Conservation (phyloP, 30 jellyfish, hydroid and myxozoan genomes). For the Mastigias papua region DNA sequence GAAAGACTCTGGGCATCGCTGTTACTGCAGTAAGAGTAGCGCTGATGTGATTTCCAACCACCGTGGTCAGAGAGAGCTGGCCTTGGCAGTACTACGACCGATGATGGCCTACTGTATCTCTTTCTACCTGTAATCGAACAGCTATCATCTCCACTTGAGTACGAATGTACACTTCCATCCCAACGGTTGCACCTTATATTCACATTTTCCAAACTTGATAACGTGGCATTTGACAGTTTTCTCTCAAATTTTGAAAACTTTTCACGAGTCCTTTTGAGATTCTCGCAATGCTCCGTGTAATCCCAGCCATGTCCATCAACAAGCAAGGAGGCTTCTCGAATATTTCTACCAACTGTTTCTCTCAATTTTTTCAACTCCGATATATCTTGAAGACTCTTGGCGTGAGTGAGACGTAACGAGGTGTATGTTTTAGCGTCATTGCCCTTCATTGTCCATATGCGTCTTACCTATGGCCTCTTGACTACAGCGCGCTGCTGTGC, state of each 20-base stretch:
- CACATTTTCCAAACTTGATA: constrained; percentile 6
- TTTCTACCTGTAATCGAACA: not conserved
- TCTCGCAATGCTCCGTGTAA: constrained; percentile 34
- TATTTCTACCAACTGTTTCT: constrained; percentile 43
- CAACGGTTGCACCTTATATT: not conserved
- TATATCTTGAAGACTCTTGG: constrained; percentile 54
- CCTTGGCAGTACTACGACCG: not conserved
- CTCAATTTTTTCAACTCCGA: constrained; percentile 36
- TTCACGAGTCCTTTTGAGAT: constrained; percentile 35
- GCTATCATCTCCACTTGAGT: constrained; percentile 61
- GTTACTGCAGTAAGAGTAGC: constrained; percentile 10
- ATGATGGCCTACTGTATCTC: constrained; percentile 17
- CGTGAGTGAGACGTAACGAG: constrained; percentile 27
- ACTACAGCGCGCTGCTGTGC: not conserved
- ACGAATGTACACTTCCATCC: constrained; percentile 30
- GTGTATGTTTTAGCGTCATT: not conserved
- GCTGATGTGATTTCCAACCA: not conserved
- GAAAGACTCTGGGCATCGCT: constrained; percentile 46
- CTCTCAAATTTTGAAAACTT: constrained; percentile 44
- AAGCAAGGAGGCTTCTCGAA: constrained; percentile 22
- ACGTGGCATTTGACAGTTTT: constrained; percentile 41
- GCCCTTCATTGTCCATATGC: not conserved
- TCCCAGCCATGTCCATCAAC: constrained; percentile 47
- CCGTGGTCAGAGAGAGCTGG: not conserved
- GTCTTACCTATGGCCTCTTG: not conserved